Evolutionary conservation across 1,140 invertebrate genomes (phyloP), one percentile per base, ranked within the genome.

Genomic region (Andrena cerasifolii): DNA sequence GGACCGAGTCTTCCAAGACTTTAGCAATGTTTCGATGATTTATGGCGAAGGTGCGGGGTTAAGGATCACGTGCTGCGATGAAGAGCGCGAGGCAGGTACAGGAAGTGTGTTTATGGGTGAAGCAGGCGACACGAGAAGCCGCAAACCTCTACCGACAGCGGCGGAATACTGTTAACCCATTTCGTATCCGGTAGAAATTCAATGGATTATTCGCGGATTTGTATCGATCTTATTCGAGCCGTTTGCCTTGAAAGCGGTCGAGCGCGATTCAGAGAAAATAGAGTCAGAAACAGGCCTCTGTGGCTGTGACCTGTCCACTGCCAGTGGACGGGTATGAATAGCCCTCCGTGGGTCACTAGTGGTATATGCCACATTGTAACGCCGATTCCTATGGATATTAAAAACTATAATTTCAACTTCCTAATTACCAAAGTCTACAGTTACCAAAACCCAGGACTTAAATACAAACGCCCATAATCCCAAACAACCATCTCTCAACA

Each of bases 111-210:
- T 61, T 61, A 61, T 61, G 54, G 56, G 3, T 26, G 56, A 45
- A 36, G 28, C 16, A 12, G n/a, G 65, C 53, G 54, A 61, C 68
- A 26, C 68, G 68, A 72, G 51, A 49, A 72, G 24, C 36, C 28
- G 28, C 68, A 72, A 72, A 49, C 49, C 56, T 31, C 54, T 49
- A 61, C 68, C 68, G 40, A 47, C 8, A 47, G 21, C 43, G 26
- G 18, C 24, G 47, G 65, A 53, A 36, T 59, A 71, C 28, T 45
- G 68, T 71, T 59, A 58, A 49, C 68, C 56, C 31, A 61, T 61
- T 61, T 72, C 54, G 54, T 33, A 58, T 33, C 56, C 68, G 56
- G 56, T 72, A 21, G 54, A 59, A 59, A 56, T 43, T 49, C 54
- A n/a, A 53, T 49, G 31, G 47, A 45, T 18, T 71, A 59, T 31